Base-by-base conservation (phyloP, 2,888 invertebrate species). In the Charanyca ferruginea region DNA sequence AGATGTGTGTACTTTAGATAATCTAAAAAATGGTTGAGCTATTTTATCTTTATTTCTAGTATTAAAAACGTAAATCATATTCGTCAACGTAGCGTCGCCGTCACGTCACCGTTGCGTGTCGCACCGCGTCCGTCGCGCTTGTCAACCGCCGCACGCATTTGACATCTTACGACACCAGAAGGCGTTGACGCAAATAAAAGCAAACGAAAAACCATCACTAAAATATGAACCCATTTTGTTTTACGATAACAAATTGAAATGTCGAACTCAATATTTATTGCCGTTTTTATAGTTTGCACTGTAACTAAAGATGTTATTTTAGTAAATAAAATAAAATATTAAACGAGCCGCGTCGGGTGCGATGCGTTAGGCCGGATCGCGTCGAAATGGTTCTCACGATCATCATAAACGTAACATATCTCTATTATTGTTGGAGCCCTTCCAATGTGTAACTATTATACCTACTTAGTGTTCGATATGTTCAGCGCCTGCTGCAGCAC, bases 241-340 rank as follows among this genome's bases (percentile, higher is more conserved):
- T 89, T 85, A 89, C 83, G 81, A 87, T 85, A 85, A 87, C 85
- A 85, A 87, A 88, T 88, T 85, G 73, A 80, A 85, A 87, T 81
- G 83, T 83, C 88, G 84, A 87, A 88, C 85, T 77, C 81, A 79
- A 89, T 90, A 90, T 93, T 91, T 90, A 92, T 89, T 80, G 81
- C 80, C 75, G 76, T 85, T 85, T 83, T 88, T 87, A 89, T 87
- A 82, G 89, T 87, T 89, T 88, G 80, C 84, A 87, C 84, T 87
- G 87, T 86, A 88, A 88, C 86, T 85, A 87, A 87, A 91, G 86
- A 89, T 94, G 91, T 93, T 93, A 87, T 90, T 90, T 89, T 82
- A 89, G 89, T 90, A 92, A 93, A 94, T 92, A 93, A 89, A 87
- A 87, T 89, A 87, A 89, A 89, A 88, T 84, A 73, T 78, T 70